phyloP scores from a whole-genome alignment of 2,113 vertebrate genomes.

The Sardina pilchardus region DNA sequence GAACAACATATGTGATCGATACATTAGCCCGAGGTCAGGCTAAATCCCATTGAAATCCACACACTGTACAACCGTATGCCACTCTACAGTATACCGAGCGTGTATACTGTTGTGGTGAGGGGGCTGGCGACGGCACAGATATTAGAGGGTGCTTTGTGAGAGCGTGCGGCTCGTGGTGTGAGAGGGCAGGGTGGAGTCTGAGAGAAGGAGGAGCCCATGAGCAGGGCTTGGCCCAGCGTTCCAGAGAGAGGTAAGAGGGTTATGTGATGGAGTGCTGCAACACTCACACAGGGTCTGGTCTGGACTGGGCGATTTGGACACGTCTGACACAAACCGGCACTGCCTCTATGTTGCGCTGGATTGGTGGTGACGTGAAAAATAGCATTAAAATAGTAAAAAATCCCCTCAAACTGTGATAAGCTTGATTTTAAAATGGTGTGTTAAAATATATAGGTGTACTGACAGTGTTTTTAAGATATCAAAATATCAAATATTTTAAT shows the following conservation, averaged over 20 bases:
- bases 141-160: not conserved
- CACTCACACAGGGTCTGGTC: not conserved
- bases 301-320: not conserved
- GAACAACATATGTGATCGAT: not conserved
- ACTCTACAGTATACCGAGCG: not conserved
- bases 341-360: not conserved
- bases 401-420: not conserved
- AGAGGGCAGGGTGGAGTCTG: not conserved
- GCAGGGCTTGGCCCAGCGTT: not conserved
- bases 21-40: not conserved
- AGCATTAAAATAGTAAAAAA: not conserved
- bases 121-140: not conserved
- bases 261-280: constrained; percentile 13
- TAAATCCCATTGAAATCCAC: not conserved
- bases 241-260: constrained; percentile 4
- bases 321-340: not conserved
- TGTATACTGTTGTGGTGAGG: not conserved
- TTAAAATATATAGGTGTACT: not conserved
- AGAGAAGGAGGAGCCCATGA: not conserved
- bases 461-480: not conserved
- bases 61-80: not conserved
- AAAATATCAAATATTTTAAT: no score
- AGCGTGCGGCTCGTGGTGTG: not conserved
- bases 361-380: not conserved
- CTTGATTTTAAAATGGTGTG: not conserved